A percentile compares a stretch with the other conserved stretches of the same genome.
phyloP scores from a whole-genome alignment of 2,888 invertebrate genomes.

The Smittia aterrima region DNA sequence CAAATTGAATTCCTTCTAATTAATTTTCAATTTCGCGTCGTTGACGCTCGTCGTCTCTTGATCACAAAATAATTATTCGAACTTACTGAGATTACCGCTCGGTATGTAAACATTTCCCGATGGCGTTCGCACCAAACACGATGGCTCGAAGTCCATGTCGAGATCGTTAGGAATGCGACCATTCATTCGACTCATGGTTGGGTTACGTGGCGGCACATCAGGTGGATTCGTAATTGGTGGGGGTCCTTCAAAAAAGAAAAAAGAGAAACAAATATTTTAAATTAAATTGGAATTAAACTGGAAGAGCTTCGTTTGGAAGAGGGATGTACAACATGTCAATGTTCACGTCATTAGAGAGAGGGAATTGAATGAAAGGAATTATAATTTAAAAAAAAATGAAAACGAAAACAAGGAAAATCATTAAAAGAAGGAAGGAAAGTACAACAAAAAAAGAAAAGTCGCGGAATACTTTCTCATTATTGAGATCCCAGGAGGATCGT shows the following conservation, averaged over 20 bases:
- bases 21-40: not conserved
- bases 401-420: not conserved
- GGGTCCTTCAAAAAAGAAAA: conserved; percentile 4
- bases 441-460: not conserved
- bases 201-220: conserved; percentile 87
- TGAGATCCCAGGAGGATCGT: not conserved
- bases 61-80: conserved; percentile 9
- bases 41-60: not conserved
- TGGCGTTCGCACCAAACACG: conserved; percentile 85
- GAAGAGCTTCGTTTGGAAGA: not conserved
- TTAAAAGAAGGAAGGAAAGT: not conserved
- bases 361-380: not conserved
- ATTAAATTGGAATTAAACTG: not conserved
- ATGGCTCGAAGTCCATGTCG: conserved; percentile 80
- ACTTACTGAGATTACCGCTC: conserved; percentile 68
- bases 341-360: not conserved
- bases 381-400: too few species aligned
- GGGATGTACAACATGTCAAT: not conserved
- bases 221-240: conserved; percentile 54
- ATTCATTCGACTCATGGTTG: conserved; percentile 88
- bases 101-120: conserved; percentile 94
- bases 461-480: not conserved
- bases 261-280: not conserved
- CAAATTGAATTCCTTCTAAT: not conserved
- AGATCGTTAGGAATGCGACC: conserved; percentile 77